phyloP scores from a whole-genome alignment of 2,888 invertebrate species.

The Drosophila falleni region DNA sequence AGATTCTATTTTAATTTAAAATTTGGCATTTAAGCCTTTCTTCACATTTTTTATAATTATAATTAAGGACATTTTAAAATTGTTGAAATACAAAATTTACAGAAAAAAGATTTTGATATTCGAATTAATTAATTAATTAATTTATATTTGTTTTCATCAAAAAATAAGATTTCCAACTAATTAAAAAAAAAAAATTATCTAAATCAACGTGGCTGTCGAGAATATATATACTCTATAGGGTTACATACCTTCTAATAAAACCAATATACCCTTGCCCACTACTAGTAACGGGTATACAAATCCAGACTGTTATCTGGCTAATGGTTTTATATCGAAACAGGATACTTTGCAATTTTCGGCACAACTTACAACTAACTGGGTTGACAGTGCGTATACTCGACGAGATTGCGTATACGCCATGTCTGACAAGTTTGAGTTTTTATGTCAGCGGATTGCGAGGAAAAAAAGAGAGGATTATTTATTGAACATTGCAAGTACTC shows the following conservation, averaged over 20 bases:
- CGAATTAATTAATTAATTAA: no score
- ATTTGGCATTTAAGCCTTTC: no score
- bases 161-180: no score
- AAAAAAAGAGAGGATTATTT: constrained; percentile 22
- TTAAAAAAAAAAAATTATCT: no score
- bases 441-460: background rate
- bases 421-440: constrained; percentile 10
- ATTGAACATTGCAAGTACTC: constrained; percentile 14
- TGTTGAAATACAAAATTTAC: no score
- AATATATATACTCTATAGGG: background rate
- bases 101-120: no score
- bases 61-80: no score
- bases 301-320: constrained; percentile 36
- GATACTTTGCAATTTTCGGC: constrained; percentile 25
- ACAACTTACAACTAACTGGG: constrained; percentile 19
- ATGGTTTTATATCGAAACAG: constrained; percentile 33
- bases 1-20: no score
- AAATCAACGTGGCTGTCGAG: no score
- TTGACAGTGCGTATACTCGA: constrained; percentile 21
- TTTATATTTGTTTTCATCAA: no score
- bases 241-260: background rate
- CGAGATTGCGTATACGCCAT: constrained; percentile 12
- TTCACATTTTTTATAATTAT: no score
- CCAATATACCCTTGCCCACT: background rate
- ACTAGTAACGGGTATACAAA: background rate